Conservation (phyloP, 2,888 invertebrate genomes). For the Sycophila texana region DNA sequence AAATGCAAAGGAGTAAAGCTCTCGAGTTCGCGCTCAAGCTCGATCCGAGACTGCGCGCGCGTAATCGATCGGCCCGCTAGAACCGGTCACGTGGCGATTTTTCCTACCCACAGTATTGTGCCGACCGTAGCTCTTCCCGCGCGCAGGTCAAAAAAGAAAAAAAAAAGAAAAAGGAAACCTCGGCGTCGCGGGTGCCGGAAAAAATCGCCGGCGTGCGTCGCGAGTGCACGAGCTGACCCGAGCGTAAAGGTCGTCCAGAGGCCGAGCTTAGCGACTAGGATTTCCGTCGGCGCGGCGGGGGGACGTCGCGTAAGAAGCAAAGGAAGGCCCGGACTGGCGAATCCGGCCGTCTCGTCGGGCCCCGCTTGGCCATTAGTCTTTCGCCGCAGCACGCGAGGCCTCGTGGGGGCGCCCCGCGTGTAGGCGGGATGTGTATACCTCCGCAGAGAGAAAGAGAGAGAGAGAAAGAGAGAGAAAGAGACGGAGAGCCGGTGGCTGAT, state of each 20-base stretch:
- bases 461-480: background rate
- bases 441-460: background rate
- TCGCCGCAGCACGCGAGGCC: constrained; percentile 31
- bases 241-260: background rate
- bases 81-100: constrained; percentile 36
- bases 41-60: background rate
- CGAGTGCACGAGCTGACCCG: background rate
- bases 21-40: constrained; percentile 23
- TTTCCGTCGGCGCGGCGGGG: constrained; percentile 9
- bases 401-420: constrained; percentile 52
- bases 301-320: background rate
- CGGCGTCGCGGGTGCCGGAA: background rate
- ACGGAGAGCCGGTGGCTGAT: constrained; percentile 58
- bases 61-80: constrained; percentile 36
- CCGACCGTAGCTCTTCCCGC: background rate
- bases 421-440: constrained; percentile 57
- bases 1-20: constrained; percentile 45
- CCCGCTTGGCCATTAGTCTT: constrained; percentile 48
- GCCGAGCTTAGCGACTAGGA: constrained; percentile 21
- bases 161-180: background rate
- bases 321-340: constrained; percentile 23
- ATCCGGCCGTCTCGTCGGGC: constrained; percentile 1
- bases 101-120: constrained; percentile 15
- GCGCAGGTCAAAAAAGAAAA: background rate
- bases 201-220: constrained; percentile 7